Evolutionary conservation across 1,140 invertebrate genomes (phyloP).

Genomic region (Phenacoccus solenopsis): DNA sequence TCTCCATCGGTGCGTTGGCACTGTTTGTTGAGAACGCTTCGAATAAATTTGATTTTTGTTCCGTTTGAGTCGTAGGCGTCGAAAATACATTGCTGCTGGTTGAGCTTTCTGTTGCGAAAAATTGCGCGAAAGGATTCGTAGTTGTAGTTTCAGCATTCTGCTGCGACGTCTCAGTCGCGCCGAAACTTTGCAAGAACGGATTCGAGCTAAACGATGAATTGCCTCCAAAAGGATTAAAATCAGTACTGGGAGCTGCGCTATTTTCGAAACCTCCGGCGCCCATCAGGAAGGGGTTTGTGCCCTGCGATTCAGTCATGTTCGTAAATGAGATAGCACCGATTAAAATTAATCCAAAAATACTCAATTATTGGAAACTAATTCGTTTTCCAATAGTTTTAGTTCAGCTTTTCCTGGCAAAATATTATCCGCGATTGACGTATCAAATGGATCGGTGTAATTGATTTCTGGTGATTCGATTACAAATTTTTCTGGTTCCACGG

Average conservation of each 20-base stretch:
- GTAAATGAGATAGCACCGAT: no score
- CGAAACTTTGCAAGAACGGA: background rate
- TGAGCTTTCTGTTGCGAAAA: background rate
- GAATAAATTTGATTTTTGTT: no score
- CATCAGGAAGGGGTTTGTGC: constrained; percentile 14
- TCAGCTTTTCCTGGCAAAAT: constrained; percentile 58
- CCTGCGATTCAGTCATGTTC: background rate
- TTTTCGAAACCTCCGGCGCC: background rate
- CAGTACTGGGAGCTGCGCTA: background rate
- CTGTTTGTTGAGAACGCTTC: no score
- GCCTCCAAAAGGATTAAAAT: background rate
- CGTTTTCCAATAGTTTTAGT: constrained; percentile 56
- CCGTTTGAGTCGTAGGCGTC: background rate
- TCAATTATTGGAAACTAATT: constrained; percentile 35
- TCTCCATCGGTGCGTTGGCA: no score
- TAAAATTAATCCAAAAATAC: no score
- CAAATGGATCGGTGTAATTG: constrained; percentile 56
- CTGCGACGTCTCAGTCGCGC: background rate
- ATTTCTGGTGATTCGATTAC: constrained; percentile 9
- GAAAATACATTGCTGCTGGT: background rate
- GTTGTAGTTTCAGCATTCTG: background rate
- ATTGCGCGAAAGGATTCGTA: background rate
- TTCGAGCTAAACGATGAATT: background rate
- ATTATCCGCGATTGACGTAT: constrained; percentile 62
- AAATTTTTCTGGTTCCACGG: constrained; percentile 25